These are phyloP conservation scores for Porites rus DNA, from an alignment of 92 coral and sea anemone genomes.

Conservation along the genomic window DNA sequence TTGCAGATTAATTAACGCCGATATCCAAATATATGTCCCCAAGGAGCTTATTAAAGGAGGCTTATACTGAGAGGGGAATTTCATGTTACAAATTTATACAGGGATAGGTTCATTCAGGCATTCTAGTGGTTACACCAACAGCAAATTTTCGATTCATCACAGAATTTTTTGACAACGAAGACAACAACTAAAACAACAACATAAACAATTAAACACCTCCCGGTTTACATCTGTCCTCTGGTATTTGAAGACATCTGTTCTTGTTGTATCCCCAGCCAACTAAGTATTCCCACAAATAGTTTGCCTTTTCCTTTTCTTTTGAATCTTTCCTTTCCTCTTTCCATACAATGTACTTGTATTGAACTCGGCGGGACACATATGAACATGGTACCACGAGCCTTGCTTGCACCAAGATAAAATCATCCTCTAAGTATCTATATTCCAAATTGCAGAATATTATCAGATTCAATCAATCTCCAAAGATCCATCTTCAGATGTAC, in stretches of 20 bases:
- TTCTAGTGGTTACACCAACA: no score
- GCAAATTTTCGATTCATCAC: no score
- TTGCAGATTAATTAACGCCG: no score
- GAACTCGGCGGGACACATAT: neutral
- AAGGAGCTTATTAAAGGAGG: no score
- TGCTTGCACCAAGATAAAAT: conserved; percentile 39
- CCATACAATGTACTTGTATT: conserved; percentile 58
- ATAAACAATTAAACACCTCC: conserved; percentile 25
- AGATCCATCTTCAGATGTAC: no score
- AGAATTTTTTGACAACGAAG: no score
- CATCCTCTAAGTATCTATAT: conserved; percentile 2
- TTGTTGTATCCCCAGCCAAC: neutral
- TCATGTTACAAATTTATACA: no score
- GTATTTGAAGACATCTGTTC: conserved; percentile 59
- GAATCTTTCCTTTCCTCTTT: conserved; percentile 15
- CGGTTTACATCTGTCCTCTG: conserved; percentile 8
- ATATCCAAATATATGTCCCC: no score
- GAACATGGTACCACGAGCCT: conserved; percentile 11
- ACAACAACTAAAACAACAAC: no score
- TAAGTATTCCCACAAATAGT: conserved; percentile 49
- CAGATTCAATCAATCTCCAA: neutral
- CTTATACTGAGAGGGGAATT: no score
- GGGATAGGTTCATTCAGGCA: no score
- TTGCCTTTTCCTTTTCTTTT: conserved; percentile 13
- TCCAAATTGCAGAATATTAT: neutral